Evolutionary conservation across 2,113 vertebrate species (phyloP), one percentile per base, ranked within the genome.

Genomic region (Thamnophis sirtalis): DNA sequence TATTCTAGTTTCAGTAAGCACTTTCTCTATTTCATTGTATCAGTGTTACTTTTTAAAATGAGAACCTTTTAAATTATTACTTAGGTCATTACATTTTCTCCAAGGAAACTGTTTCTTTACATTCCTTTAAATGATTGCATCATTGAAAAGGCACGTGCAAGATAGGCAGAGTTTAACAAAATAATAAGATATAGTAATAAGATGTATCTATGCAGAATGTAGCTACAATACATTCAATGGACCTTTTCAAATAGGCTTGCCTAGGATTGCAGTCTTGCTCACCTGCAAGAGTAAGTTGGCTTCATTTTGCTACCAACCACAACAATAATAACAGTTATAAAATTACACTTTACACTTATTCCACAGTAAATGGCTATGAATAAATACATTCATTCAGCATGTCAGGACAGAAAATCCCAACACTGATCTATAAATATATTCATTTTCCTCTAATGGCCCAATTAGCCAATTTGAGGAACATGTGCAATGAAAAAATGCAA

Each of bases 21-120:
- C 87, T 85, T 19, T 90, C 93, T 33, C 54, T n/a, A 90, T 91
- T 92, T 90, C 0, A 1, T 95, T 93, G 85, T 89, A 92, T 33
- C 68, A 26, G 49, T 88, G 86, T 5, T 26, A 89, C 84, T 68
- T 91, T 93, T 91, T 60, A 91, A 91, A 94, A 86, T 49, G 28
- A 54, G 28, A 4, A 3, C 73, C 93, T 89, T 89, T 89, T 73
- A 6, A 58, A 43, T 89, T 88, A 19, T 21, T 90, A 90, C 88
- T 92, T 92, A 5, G 43, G 68, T 24, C 38, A 49, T 19, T 85
- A 33, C 53, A 92, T 50, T 58, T 48, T 89, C 84, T 86, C 73
- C 48, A 15, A 53, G 21, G 73, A 56, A 50, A 92, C 55, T 6
- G 0, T 84, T 95, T 73, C 38, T 50, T 21, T 21, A 63, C 51